These are phyloP conservation scores for Synergus laeviventris DNA, from an alignment of 2,888 invertebrate genomes.

Conservation along the genomic window DNA sequence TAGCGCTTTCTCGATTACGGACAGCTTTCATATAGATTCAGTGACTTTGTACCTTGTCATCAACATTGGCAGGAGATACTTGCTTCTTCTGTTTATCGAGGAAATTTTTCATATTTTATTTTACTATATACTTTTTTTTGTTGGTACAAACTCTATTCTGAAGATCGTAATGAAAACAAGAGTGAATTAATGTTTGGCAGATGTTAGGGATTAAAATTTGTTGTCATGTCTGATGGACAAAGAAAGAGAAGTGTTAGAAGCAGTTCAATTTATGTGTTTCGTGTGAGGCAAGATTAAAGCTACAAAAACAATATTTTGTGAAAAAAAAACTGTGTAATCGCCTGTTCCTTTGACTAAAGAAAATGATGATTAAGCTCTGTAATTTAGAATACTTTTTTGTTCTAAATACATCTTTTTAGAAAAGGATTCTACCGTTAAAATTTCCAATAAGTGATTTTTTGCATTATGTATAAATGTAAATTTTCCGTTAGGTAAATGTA, in stretches of 20 bases:
- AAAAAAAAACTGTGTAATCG: not conserved
- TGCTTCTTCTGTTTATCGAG: too few relatives aligned
- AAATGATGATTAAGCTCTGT: not conserved
- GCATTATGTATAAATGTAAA: conserved; percentile 6
- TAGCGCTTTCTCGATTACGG: conserved; percentile 41
- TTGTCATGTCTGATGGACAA: not conserved
- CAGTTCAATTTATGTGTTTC: conserved; percentile 2
- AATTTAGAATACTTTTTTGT: not conserved
- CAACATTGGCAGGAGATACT: not conserved
- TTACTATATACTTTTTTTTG: not conserved
- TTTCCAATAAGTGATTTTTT: not conserved
- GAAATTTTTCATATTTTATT: not conserved
- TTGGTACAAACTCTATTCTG: not conserved
- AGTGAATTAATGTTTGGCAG: conserved; percentile 14
- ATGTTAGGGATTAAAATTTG: not conserved
- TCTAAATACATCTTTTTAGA: not conserved
- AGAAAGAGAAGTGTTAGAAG: not conserved
- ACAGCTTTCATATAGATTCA: not conserved
- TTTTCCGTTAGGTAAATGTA: conserved; percentile 3
- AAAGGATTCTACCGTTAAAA: not conserved
- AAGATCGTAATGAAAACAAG: not conserved
- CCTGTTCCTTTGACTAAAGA: not conserved
- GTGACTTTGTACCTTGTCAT: conserved; percentile 18
- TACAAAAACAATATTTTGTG: not conserved
- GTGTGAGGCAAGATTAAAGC: not conserved